phyloP scores from a whole-genome alignment of 2,113 vertebrate species.

The Nothocercus julius region DNA sequence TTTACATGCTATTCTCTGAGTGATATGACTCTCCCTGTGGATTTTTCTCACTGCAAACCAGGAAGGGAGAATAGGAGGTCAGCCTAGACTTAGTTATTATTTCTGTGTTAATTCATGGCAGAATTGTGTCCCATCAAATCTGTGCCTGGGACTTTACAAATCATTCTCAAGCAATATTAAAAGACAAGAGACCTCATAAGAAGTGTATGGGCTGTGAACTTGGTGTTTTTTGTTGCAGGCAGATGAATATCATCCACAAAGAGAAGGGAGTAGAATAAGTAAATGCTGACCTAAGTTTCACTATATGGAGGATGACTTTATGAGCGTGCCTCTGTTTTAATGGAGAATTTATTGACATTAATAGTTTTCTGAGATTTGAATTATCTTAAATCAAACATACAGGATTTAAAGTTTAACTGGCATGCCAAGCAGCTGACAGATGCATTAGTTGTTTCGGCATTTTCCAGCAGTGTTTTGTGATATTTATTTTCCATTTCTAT shows the following conservation, averaged over 20 bases:
- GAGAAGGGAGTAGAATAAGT: background rate
- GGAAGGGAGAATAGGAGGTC: background rate
- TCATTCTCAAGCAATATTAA: background rate
- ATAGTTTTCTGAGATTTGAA: background rate
- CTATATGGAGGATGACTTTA: background rate
- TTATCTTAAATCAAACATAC: background rate
- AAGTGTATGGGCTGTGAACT: background rate
- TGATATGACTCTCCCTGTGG: background rate
- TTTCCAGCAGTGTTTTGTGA: background rate
- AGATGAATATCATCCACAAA: background rate
- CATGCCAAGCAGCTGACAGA: slow-evolving; percentile 19
- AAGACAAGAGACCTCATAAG: background rate
- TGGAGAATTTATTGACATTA: background rate
- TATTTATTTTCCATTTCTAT: background rate
- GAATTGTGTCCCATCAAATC: background rate
- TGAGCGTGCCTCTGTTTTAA: background rate
- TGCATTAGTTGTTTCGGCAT: background rate
- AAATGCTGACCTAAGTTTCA: background rate
- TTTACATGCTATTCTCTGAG: background rate
- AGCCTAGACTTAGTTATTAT: background rate
- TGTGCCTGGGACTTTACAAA: background rate
- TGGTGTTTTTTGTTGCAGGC: background rate
- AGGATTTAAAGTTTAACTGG: background rate
- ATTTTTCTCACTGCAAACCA: background rate
- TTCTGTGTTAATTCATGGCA: background rate